phyloP scores from a whole-genome alignment of 1,140 invertebrate genomes.

The Drosophila tsacasi region DNA sequence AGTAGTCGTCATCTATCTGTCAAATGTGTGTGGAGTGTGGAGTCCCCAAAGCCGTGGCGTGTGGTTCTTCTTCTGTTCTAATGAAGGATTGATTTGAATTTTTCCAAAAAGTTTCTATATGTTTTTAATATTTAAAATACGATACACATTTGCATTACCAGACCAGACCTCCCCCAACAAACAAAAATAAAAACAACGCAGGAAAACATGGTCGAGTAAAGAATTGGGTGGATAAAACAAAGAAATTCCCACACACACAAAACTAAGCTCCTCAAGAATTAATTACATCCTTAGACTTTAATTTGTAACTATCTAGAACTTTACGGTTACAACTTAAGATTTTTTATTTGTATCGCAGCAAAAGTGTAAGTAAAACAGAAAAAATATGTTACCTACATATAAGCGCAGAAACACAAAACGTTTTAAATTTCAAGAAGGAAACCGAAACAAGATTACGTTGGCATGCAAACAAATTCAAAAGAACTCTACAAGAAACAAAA shows the following conservation, averaged over 20 bases:
- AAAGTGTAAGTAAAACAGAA: slow-evolving; percentile 71
- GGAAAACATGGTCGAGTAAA: slow-evolving; percentile 21
- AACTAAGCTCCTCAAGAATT: slow-evolving; percentile 75
- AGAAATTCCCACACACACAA: slow-evolving; percentile 43
- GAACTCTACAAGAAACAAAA: slow-evolving; percentile 65
- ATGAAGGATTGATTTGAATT: slow-evolving; percentile 71
- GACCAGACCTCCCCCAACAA: slow-evolving; percentile 34
- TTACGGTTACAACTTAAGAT: slow-evolving; percentile 82
- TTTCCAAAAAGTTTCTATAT: slow-evolving; percentile 76
- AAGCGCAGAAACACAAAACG: slow-evolving; percentile 77
- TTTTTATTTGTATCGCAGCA: slow-evolving; percentile 81
- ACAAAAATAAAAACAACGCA: slow-evolving; percentile 36
- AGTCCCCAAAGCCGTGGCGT: slow-evolving; percentile 22
- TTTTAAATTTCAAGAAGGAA: slow-evolving; percentile 70
- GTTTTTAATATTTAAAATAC: slow-evolving; percentile 75
- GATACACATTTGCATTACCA: slow-evolving; percentile 78
- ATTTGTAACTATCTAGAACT: slow-evolving; percentile 82
- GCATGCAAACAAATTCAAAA: slow-evolving; percentile 64
- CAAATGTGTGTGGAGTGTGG: slow-evolving; percentile 32
- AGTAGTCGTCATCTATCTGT: slow-evolving; percentile 41
- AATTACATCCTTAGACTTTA: slow-evolving; percentile 78
- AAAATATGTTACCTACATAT: slow-evolving; percentile 81
- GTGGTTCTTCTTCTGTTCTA: slow-evolving; percentile 47
- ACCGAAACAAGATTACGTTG: slow-evolving; percentile 54
- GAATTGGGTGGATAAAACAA: slow-evolving; percentile 9